These are phyloP conservation scores for Platyrinchus mystaceus DNA, from an alignment of 2,797 vertebrate species.

Conservation along the genomic window DNA sequence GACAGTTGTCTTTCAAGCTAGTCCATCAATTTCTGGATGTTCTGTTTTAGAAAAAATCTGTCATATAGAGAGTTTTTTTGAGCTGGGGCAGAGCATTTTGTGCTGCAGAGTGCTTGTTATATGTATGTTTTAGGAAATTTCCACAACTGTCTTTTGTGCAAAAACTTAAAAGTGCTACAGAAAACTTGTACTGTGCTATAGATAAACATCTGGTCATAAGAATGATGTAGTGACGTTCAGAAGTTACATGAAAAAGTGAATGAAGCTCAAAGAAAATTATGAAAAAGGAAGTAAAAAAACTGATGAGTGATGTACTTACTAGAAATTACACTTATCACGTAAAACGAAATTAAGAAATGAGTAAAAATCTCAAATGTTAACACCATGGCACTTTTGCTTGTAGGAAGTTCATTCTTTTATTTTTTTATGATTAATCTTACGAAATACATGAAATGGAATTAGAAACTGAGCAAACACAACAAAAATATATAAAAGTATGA, in stretches of 20 bases:
- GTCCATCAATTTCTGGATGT: not conserved
- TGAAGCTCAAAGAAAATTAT: not conserved
- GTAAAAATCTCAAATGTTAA: not conserved
- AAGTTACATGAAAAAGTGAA: not conserved
- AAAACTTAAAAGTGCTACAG: not conserved
- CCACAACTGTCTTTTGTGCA: not conserved
- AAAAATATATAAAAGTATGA: not conserved
- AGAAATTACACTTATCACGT: not conserved
- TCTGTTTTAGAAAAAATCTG: not conserved
- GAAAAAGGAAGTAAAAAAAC: not conserved
- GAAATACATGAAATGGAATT: not conserved
- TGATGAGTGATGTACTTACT: not conserved
- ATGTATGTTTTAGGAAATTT: not conserved
- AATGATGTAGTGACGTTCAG: not conserved
- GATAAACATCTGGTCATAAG: not conserved
- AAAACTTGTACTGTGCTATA: not conserved
- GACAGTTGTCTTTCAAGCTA: not conserved
- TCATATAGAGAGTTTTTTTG: not conserved
- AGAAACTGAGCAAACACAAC: not conserved
- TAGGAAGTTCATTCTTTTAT: not conserved
- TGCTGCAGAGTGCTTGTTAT: not conserved
- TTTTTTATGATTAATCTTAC: not conserved
- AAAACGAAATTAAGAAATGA: not conserved
- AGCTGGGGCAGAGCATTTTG: not conserved
- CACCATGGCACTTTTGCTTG: not conserved